Base-by-base conservation (phyloP, 2,888 invertebrate genomes). In the Temnothorax unifasciatus region DNA sequence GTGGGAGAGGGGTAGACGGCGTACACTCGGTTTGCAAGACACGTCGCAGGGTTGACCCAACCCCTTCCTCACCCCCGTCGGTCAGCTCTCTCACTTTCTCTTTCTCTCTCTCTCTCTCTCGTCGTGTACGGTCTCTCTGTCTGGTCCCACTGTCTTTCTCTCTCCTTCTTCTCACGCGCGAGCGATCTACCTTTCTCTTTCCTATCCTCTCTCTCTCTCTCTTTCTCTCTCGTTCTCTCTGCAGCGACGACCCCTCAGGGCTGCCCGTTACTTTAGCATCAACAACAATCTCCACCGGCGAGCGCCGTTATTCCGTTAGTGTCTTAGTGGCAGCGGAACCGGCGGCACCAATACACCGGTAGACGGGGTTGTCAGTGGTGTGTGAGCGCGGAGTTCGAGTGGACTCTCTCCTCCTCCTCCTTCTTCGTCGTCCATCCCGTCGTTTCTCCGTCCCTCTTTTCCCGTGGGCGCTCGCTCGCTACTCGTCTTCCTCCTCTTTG, bases 261-360 rank as follows among this genome's bases (percentile, higher is more conserved):
- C 91, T 88, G 88, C 88, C 92, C 93, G 94, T 93, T 94, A 94
- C 94, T 94, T 94, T 90, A 92, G 93, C 94, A 94, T 95, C 94
- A 94, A 94, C 94, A 94, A 94, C 94, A 94, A 95, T 95, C 94
- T 94, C 93, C 92, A 94, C 92, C 93, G 90, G 90, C 88, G 90
- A 90, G 88, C 91, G 93, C 92, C 92, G 93, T 94, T 94, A 94
- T 94, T 94, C 93, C 92, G 94, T 94, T 94, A 94, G 94, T 93
- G 93, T 93, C 94, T 94, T 93, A 92, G 93, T 92, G 89, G 85
- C 87, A 89, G 83, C 88, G 87, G 90, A 86, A 87, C 90, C 89
- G 76, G 77, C 85, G 81, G 73, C 85, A 90, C 92, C 92, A 77
- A 89, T 89, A 88, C 89, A 85, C 82, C 84, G 84, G 77, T 81